Base-by-base conservation (phyloP, 2,797 vertebrate species). In the Halcyon smyrnensis region DNA sequence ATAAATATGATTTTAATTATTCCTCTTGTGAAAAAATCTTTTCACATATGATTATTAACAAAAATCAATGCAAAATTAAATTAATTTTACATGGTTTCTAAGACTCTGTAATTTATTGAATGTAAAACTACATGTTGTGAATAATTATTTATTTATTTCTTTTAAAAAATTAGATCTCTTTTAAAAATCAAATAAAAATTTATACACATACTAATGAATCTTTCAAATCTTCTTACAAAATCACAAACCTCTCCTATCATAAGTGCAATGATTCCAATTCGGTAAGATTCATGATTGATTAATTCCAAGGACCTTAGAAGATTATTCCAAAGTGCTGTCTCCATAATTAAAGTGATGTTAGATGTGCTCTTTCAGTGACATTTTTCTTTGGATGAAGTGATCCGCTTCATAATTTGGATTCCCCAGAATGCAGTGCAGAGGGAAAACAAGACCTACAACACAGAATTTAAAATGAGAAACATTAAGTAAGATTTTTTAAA, bases 401-500 rank as follows among this genome's bases (percentile, higher is more conserved):
- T 97, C 95, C 91, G 95, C 46, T 96, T 98, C 96, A 98, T 39
- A 81, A 96, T 98, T 95, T 98, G 98, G 92, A 98, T 84, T 90
- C 97, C 98, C 99, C 99, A 99, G 97, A 98, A 99, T 76, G 98
- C 98, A 97, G 98, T 91, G 37, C 98, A 99, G 97, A 99, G 94
- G 75, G 97, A 98, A 98, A 99, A 99, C 98, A 99, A 98, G 78
- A 98, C 98, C 99, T 99, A 89, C 30, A 97, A 93, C 76, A 98
- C 48, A 96, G 78, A 97, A 95, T 63, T 96, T 39, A 97, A 95
- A 80, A 96, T 25, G 3, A 97, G 82, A 95, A 88, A 53, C 4
- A 41, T 64, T 71, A 76, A 4, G 41, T 30, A 51, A 74, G 6
- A 15, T 15, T 57, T 48, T 50, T 68, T 3, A 24, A 62, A 39